Conservation (phyloP, 2,888 invertebrate genomes). For the Aromia moschata region DNA sequence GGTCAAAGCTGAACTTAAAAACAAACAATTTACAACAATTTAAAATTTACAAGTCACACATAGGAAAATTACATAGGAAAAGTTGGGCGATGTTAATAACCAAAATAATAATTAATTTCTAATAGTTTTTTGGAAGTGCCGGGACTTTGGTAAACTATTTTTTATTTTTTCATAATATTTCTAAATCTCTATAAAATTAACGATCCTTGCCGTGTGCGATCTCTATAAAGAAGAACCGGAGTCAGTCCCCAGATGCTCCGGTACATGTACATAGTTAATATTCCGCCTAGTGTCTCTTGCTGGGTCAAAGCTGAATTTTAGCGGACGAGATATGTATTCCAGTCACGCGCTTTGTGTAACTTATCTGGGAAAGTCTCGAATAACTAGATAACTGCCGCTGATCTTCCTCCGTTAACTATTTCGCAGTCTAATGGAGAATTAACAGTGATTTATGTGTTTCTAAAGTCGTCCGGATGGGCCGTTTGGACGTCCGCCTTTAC, state of each 20-base stretch:
- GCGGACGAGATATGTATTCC: slow-evolving; percentile 38
- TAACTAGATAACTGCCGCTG: slow-evolving; percentile 33
- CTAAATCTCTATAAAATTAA: no score
- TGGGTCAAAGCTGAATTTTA: slow-evolving; percentile 34
- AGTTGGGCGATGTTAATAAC: no score
- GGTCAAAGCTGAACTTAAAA: no score
- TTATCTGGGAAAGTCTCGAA: slow-evolving; percentile 36
- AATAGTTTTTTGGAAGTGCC: no score
- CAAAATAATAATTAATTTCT: no score
- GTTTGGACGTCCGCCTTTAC: background rate
- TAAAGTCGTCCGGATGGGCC: background rate
- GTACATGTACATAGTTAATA: slow-evolving; percentile 20
- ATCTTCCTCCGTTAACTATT: slow-evolving; percentile 31
- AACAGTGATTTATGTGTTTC: background rate
- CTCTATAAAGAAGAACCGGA: slow-evolving; percentile 1
- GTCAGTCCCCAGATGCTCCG: slow-evolving; percentile 16
- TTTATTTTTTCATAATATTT: no score
- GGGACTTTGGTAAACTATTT: no score
- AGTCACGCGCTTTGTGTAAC: slow-evolving; percentile 37
- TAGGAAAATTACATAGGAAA: no score
- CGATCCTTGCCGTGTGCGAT: slow-evolving; percentile 6
- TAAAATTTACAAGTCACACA: no score
- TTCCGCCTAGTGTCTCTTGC: slow-evolving; percentile 14
- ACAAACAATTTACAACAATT: no score
- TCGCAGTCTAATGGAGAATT: slow-evolving; percentile 10